phyloP scores from a whole-genome alignment of 2,888 invertebrate genomes.

The Trichogramma evanescens region DNA sequence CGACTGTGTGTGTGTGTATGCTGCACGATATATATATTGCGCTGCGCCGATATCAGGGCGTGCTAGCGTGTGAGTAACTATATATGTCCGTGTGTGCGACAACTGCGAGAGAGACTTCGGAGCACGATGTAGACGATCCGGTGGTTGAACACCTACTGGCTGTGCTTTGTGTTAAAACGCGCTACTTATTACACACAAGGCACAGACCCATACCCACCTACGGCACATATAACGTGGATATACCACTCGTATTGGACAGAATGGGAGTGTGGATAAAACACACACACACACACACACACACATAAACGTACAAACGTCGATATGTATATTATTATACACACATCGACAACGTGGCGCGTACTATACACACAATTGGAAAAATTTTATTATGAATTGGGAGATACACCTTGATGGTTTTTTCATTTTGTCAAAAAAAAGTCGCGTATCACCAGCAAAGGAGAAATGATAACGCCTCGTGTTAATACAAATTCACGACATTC shows the following conservation, averaged over 20 bases:
- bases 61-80: no score
- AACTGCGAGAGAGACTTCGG: slow-evolving; percentile 20
- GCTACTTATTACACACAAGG: slow-evolving; percentile 41
- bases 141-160: slow-evolving; percentile 38
- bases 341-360: neutral
- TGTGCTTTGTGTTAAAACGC: slow-evolving; percentile 34
- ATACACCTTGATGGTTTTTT: no score
- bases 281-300: neutral
- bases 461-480: no score
- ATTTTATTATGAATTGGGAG: no score
- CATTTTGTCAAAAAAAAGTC: no score
- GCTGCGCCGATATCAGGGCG: no score
- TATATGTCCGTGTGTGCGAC: neutral
- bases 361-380: no score
- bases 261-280: slow-evolving; percentile 1
- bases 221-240: neutral
- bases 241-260: slow-evolving; percentile 10
- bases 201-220: slow-evolving; percentile 31
- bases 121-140: slow-evolving; percentile 24
- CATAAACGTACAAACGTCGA: neutral
- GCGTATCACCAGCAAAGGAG: no score
- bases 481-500: no score
- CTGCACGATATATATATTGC: no score
- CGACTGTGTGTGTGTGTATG: slow-evolving; percentile 15
- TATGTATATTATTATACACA: neutral